A percentile compares a stretch with the other conserved stretches of the same genome.
phyloP scores from a whole-genome alignment of 1,140 invertebrate genomes.

The Oncopodura yosiiana region DNA sequence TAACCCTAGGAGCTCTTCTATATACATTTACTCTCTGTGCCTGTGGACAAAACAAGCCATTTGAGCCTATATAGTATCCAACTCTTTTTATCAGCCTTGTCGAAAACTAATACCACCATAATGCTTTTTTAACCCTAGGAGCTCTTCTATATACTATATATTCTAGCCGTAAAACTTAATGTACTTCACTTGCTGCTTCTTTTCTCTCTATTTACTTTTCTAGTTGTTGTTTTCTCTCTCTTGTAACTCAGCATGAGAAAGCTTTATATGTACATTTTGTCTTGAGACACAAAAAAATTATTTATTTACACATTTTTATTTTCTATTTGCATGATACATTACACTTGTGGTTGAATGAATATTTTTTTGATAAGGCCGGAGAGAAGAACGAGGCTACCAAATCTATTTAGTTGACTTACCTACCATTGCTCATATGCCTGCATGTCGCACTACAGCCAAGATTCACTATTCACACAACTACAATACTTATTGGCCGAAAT shows the following conservation, averaged over 20 bases:
- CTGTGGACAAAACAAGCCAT: no score
- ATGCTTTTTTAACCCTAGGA: no score
- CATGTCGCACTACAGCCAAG: not conserved
- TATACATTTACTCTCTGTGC: no score
- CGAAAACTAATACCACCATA: no score
- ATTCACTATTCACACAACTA: not conserved
- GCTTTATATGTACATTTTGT: not conserved
- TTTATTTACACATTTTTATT: not conserved
- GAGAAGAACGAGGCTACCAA: not conserved
- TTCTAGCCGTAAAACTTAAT: no score
- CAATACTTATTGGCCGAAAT: conserved; percentile 5
- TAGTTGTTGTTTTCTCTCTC: not conserved
- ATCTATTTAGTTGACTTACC: conserved; percentile 10
- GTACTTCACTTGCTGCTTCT: no score
- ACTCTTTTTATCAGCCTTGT: no score
- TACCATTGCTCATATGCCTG: not conserved
- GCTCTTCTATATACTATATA: no score
- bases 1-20: no score
- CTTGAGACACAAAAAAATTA: not conserved
- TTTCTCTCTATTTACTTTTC: not conserved
- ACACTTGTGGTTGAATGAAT: not conserved
- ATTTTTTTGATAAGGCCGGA: not conserved
- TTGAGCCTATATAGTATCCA: no score
- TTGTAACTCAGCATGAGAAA: not conserved
- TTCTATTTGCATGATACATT: not conserved